Conservation (phyloP, 1,140 invertebrate species). For the Brachionus angularis region DNA sequence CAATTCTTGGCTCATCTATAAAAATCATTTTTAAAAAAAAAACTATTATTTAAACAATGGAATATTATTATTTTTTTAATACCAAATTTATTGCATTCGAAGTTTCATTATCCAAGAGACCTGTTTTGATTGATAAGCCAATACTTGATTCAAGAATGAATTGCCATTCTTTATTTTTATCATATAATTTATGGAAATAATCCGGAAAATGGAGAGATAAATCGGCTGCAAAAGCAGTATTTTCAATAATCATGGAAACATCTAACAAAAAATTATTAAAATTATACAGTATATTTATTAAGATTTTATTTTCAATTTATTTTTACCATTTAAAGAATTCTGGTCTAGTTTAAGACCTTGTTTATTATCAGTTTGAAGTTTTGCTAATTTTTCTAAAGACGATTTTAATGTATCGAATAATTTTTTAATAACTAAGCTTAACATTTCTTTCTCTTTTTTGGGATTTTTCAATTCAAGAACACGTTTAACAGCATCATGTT, state of each 20-base stretch:
- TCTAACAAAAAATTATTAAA: background rate
- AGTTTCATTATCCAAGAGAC: background rate
- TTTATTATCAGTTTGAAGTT: background rate
- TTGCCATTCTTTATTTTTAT: conserved; percentile 23
- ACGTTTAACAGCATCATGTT: conserved; percentile 13
- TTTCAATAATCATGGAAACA: conserved; percentile 19
- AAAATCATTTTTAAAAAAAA: background rate
- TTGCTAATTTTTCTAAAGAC: conserved; percentile 16
- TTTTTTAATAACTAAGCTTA: background rate
- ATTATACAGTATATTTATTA: background rate
- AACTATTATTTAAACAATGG: too few relatives aligned
- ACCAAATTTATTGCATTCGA: conserved; percentile 10
- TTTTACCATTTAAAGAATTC: background rate
- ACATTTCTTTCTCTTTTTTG: conserved; percentile 25
- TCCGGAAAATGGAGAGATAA: conserved; percentile 25
- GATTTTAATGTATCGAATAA: conserved; percentile 9
- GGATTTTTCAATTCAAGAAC: background rate
- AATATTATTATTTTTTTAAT: background rate
- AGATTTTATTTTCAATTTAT: background rate
- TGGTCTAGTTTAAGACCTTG: background rate
- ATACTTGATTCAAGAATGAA: background rate
- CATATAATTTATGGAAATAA: conserved; percentile 32
- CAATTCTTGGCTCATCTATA: conserved; percentile 33
- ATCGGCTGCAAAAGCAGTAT: conserved; percentile 11
- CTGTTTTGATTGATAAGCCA: background rate